Base-by-base conservation (phyloP, 2,888 invertebrate species). In the Ypsolopha sequella region DNA sequence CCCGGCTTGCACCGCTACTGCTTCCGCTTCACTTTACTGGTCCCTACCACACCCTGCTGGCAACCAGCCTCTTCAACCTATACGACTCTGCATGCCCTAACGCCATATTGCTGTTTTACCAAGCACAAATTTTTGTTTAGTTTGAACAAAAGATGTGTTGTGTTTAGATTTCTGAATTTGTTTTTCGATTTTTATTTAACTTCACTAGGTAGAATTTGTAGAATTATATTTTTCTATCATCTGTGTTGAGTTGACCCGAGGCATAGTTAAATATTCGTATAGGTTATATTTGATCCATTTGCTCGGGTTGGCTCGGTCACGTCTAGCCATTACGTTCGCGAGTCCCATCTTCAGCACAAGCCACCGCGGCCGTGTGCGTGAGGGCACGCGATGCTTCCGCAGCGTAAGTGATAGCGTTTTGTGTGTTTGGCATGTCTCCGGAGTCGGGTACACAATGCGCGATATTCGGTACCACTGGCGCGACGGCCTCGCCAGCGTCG, bases 381-480 rank as follows among this genome's bases (percentile, higher is more conserved):
- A 67, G 67, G 68, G 74, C 68, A 62, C 24, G 73, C 75, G 73
- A 73, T 70, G 73, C 76, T 75, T 55, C 66, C 77, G 73, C 84
- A 84, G 81, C 84, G 87, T 87, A 84, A 86, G 85, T 86, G 84
- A 86, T 82, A 85, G 84, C 85, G 79, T 86, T 85, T 84, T 86
- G 85, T 86, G 80, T 86, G 82, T 86, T 85, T 85, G 86, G 76
- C 87, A 87, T 87, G 87, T 85, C 86, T 86, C 84, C 86, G 87
- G 88, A 96, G 96, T 96, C 93, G 96, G 96, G 91, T 96, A 96
- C 93, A 96, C 96, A 90, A 96, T 95, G 95, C 93, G 93, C 91
- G 96, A 96, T 92, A 96, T 96, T 91, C 93, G 95, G 88, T 97
- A 97, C 92, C 94, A 93, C 90, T 97, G 97, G 97, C 93, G 93